These are phyloP conservation scores for Scytalopus superciliaris DNA, from an alignment of 2,113 vertebrate species.

Conservation along the genomic window DNA sequence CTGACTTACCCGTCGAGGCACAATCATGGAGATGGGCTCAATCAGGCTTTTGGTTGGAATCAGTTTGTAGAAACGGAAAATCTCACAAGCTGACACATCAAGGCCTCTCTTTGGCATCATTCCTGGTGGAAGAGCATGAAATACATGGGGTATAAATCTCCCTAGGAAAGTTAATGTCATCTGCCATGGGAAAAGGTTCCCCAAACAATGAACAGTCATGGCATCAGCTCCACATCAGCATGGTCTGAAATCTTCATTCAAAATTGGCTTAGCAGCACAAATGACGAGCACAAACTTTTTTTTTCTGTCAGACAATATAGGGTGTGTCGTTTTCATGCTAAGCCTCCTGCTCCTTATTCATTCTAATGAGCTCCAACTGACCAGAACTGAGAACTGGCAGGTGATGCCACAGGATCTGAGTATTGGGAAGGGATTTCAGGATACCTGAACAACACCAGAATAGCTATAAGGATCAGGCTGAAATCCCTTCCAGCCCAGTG, in stretches of 20 bases:
- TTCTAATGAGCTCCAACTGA: not conserved
- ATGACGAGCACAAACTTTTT: not conserved
- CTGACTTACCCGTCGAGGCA: constrained; percentile 86
- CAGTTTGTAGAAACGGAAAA: constrained; percentile 95
- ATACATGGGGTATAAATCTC: not conserved
- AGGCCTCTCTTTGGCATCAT: constrained; percentile 93
- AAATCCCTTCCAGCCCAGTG: not conserved
- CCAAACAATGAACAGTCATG: not conserved
- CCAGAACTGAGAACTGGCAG: not conserved
- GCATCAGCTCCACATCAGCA: not conserved
- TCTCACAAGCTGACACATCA: constrained; percentile 88
- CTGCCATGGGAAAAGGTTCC: not conserved
- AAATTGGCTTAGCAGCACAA: not conserved
- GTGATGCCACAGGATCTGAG: not conserved
- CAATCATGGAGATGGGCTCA: constrained; percentile 93
- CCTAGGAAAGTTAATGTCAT: not conserved
- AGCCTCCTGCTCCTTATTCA: not conserved
- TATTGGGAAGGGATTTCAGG: not conserved
- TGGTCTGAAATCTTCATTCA: not conserved
- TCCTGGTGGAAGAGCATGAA: constrained; percentile 67
- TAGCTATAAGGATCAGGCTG: not conserved
- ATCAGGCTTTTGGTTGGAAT: constrained; percentile 88
- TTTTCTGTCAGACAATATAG: not conserved
- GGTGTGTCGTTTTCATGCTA: not conserved
- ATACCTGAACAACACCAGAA: not conserved